Evolutionary conservation across 1,140 invertebrate genomes (phyloP).

Genomic region (Papilio helenus): DNA sequence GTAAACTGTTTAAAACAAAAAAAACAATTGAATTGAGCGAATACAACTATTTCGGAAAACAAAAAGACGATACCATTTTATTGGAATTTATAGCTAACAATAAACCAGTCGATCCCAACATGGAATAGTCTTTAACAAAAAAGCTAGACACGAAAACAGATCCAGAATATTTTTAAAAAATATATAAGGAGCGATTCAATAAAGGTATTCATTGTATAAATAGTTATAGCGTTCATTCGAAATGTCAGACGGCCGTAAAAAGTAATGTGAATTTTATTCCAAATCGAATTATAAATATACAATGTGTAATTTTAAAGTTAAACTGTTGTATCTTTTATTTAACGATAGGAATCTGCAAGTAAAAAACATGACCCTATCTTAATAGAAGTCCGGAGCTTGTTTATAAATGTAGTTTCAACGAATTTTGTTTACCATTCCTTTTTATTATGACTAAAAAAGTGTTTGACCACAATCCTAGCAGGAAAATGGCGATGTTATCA

Average conservation of each 20-base stretch:
- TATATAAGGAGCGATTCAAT: constrained; percentile 11
- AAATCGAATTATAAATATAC: constrained; percentile 37
- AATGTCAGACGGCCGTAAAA: constrained; percentile 35
- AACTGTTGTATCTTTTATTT: constrained; percentile 33
- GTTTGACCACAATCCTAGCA: not conserved
- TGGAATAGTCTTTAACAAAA: constrained; percentile 30
- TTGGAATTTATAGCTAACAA: constrained; percentile 15
- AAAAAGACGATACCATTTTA: not conserved
- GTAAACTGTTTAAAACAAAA: constrained; percentile 27
- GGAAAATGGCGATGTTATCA: not conserved
- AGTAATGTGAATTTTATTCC: constrained; percentile 31
- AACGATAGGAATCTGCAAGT: constrained; percentile 28
- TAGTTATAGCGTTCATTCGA: constrained; percentile 28
- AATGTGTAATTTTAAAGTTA: constrained; percentile 36
- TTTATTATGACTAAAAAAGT: not conserved
- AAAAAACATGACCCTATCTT: not conserved
- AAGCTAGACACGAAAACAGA: constrained; percentile 28
- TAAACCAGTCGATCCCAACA: constrained; percentile 21
- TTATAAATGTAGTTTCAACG: not conserved
- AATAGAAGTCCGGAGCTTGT: not conserved
- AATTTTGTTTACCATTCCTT: not conserved
- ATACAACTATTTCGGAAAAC: constrained; percentile 13
- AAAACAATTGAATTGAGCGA: not conserved
- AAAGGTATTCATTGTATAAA: constrained; percentile 30
- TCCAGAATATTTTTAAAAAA: constrained; percentile 28